A percentile compares a stretch with the other conserved stretches of the same genome.
These are phyloP conservation scores for Chironomus tepperi DNA, from an alignment of 1,140 invertebrate genomes.

Conservation along the genomic window DNA sequence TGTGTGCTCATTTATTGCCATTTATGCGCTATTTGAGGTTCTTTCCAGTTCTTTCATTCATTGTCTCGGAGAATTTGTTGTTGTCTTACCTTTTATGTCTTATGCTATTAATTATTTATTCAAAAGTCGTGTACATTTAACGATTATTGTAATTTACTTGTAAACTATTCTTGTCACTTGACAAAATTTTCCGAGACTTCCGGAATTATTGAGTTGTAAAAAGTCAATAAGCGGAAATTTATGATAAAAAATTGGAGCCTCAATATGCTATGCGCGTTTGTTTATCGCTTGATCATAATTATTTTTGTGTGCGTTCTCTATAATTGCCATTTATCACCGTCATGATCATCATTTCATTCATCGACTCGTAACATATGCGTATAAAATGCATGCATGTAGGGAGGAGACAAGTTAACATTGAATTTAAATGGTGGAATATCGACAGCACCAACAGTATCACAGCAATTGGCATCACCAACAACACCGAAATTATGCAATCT, in stretches of 20 bases:
- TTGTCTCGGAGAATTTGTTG: too few relatives aligned
- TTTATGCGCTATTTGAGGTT: not conserved
- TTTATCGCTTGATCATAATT: constrained; percentile 25
- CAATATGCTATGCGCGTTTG: not conserved
- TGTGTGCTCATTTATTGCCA: constrained; percentile 28
- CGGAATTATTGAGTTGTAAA: too few relatives aligned
- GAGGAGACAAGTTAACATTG: constrained; percentile 65
- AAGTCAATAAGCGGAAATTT: too few relatives aligned
- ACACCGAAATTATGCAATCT: constrained; percentile 27
- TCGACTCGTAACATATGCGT: constrained; percentile 25
- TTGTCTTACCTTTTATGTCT: too few relatives aligned
- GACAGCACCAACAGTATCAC: constrained; percentile 29
- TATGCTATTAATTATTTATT: too few relatives aligned
- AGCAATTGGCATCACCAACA: constrained; percentile 27
- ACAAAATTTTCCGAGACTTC: too few relatives aligned
- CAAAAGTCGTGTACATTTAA: too few relatives aligned
- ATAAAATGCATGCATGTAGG: constrained; percentile 41
- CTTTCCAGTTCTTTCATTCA: not conserved
- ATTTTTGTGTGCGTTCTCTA: constrained; percentile 2
- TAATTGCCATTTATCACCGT: constrained; percentile 11
- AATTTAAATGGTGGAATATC: constrained; percentile 43
- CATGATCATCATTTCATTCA: constrained; percentile 26
- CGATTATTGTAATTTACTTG: too few relatives aligned
- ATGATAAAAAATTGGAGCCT: not conserved
- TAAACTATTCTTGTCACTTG: too few relatives aligned